phyloP scores from a whole-genome alignment of 2,888 invertebrate species.

The Glaucopsyche alexis region DNA sequence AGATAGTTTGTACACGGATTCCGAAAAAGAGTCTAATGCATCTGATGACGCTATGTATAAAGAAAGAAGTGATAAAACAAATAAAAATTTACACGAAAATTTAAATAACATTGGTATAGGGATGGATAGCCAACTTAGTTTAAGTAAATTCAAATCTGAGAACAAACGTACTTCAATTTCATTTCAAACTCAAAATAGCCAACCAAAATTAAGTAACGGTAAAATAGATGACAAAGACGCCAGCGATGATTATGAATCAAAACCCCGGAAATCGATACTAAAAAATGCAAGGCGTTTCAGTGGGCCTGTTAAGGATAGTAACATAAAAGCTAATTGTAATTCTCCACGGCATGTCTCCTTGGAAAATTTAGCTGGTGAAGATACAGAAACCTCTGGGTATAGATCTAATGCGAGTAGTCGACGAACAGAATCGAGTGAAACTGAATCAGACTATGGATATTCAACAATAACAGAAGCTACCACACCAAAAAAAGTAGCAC shows the following conservation, averaged over 20 bases:
- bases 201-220: neutral
- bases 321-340: conserved; percentile 40
- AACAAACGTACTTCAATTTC: conserved; percentile 15
- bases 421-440: conserved; percentile 69
- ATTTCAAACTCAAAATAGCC: conserved; percentile 16
- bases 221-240: conserved; percentile 43
- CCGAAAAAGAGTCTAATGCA: conserved; percentile 68
- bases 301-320: conserved; percentile 48
- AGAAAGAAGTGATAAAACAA: conserved; percentile 52
- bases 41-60: conserved; percentile 59
- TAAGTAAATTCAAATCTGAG: neutral
- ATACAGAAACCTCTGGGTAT: conserved; percentile 79
- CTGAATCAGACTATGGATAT: conserved; percentile 82
- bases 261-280: conserved; percentile 64
- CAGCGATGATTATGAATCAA: conserved; percentile 44
- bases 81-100: conserved; percentile 45
- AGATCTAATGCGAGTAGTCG: conserved; percentile 72
- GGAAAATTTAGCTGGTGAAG: conserved; percentile 56
- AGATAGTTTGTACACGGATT: conserved; percentile 69
- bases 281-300: conserved; percentile 56
- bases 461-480: conserved; percentile 81
- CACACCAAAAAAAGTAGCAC: conserved; percentile 78
- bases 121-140: neutral
- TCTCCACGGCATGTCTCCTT: conserved; percentile 41
- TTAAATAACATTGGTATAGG: neutral